Percentiles rank a stretch among this genome's conserved stretches.
phyloP scores from a whole-genome alignment of 1,140 invertebrate genomes.

The Bradynema listronoti region DNA sequence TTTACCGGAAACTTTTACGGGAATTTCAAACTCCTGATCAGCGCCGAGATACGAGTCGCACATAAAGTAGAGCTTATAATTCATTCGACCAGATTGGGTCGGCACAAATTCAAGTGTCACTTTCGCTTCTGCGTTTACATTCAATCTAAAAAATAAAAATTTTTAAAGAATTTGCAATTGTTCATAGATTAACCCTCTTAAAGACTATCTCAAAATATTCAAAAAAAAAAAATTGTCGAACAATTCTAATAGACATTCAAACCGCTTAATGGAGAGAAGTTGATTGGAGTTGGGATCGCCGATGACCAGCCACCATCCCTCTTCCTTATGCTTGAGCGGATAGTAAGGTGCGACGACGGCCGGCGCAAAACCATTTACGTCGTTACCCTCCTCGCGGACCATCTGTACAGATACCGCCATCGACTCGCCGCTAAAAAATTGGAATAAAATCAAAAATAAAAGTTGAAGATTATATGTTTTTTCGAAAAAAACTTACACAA shows the following conservation, averaged over 20 bases:
- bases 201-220: no score
- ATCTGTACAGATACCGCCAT: slow-evolving; percentile 82
- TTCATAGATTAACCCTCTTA: no score
- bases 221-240: no score
- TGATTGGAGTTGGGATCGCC: slow-evolving; percentile 90
- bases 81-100: slow-evolving; percentile 67
- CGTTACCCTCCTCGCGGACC: slow-evolving; percentile 83
- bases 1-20: slow-evolving; percentile 22
- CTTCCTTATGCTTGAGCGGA: slow-evolving; percentile 77
- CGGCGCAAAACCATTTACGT: slow-evolving; percentile 88
- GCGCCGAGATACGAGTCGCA: slow-evolving; percentile 92
- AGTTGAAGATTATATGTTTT: neutral
- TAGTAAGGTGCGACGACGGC: slow-evolving; percentile 96
- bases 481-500: slow-evolving; percentile 36
- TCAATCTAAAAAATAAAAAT: slow-evolving; percentile 62
- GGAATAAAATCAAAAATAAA: neutral
- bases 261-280: slow-evolving; percentile 85
- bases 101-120: slow-evolving; percentile 88
- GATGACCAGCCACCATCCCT: slow-evolving; percentile 99
- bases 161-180: no score
- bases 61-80: slow-evolving; percentile 94
- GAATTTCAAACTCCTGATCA: slow-evolving; percentile 87
- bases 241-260: no score
- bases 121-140: slow-evolving; percentile 77
- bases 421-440: slow-evolving; percentile 40